phyloP scores from a whole-genome alignment of 2,113 vertebrate species.

The Isurus oxyrinchus region DNA sequence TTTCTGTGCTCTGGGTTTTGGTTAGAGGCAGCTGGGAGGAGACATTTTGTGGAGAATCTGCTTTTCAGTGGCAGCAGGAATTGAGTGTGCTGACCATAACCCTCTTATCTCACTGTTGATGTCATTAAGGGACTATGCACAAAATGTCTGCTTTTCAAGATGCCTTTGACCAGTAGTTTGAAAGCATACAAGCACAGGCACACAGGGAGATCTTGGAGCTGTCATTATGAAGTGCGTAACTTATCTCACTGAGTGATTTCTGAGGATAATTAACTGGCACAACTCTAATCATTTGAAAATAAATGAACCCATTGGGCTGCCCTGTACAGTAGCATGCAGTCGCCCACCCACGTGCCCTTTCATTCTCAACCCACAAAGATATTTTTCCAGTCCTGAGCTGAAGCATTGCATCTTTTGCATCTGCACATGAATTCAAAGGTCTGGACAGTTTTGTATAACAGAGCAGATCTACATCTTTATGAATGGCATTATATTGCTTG shows the following conservation, averaged over 20 bases:
- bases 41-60: slow-evolving; percentile 27
- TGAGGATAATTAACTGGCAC: neutral
- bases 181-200: neutral
- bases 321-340: neutral
- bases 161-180: slow-evolving; percentile 6
- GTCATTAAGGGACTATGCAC: slow-evolving; percentile 13
- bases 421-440: neutral
- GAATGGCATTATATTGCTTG: neutral
- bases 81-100: slow-evolving; percentile 5
- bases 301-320: neutral
- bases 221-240: neutral
- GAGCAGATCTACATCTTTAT: neutral
- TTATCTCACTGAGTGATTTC: neutral
- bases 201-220: neutral
- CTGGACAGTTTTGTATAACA: neutral
- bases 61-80: neutral
- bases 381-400: neutral
- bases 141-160: slow-evolving; percentile 9
- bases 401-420: neutral
- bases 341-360: neutral
- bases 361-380: neutral
- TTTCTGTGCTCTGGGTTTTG: neutral
- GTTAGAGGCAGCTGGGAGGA: neutral
- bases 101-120: slow-evolving; percentile 2
- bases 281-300: neutral